Conservation (phyloP, 1,140 invertebrate species). For the Drosophila simulans region DNA sequence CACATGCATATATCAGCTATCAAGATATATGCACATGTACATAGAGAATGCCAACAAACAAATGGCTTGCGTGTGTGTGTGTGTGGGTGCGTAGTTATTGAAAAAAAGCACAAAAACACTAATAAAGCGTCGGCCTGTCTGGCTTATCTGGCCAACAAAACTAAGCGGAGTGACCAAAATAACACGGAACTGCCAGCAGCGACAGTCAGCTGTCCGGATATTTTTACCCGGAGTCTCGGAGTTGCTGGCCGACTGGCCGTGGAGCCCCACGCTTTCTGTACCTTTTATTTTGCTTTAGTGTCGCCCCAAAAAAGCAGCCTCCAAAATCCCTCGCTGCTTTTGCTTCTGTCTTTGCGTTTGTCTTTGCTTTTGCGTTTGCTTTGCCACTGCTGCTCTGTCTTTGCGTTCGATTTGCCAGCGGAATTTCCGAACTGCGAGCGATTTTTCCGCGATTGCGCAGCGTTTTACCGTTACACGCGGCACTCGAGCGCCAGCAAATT, state of each 20-base stretch:
- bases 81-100: constrained; percentile 48
- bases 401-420: constrained; percentile 33
- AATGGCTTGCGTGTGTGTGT: constrained; percentile 9
- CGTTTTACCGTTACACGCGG: constrained; percentile 39
- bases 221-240: neutral
- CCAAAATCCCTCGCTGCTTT: constrained; percentile 38
- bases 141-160: constrained; percentile 62
- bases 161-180: neutral
- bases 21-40: neutral
- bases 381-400: constrained; percentile 47
- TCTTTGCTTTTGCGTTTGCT: constrained; percentile 28
- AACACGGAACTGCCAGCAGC: constrained; percentile 32
- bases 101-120: constrained; percentile 26
- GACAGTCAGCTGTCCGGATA: constrained; percentile 35
- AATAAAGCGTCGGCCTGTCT: constrained; percentile 57
- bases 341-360: constrained; percentile 15
- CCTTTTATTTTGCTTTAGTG: constrained; percentile 29
- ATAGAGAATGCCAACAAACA: constrained; percentile 34
- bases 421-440: constrained; percentile 16
- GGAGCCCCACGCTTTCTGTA: constrained; percentile 40
- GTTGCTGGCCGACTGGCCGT: neutral
- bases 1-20: neutral
- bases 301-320: constrained; percentile 31
- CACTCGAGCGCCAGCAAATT: constrained; percentile 41
- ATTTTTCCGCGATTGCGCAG: constrained; percentile 22